Percentiles rank a stretch among this genome's conserved stretches.
These are phyloP conservation scores for Synanthedon myopaeformis DNA, from an alignment of 2,888 invertebrate genomes.

Conservation along the genomic window DNA sequence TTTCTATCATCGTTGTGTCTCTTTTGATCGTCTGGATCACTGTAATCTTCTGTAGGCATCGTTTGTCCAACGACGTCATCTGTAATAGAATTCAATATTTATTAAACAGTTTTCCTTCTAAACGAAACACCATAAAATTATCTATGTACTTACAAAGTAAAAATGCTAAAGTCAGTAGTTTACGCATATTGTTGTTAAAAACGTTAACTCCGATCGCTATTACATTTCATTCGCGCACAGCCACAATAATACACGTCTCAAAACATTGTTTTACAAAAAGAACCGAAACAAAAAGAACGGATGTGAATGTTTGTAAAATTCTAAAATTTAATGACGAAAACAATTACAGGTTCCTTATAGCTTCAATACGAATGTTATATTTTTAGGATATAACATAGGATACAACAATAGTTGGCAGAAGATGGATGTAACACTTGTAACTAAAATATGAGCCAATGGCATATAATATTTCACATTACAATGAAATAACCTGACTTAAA, in stretches of 20 bases:
- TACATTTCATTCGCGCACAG: slow-evolving; percentile 24
- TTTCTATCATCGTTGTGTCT: slow-evolving; percentile 41
- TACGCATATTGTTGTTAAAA: slow-evolving; percentile 38
- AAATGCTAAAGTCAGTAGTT: slow-evolving; percentile 44
- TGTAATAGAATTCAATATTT: slow-evolving; percentile 20
- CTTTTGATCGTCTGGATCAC: slow-evolving; percentile 31
- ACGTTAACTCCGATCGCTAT: slow-evolving; percentile 18
- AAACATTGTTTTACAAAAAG: slow-evolving; percentile 25
- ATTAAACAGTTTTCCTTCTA: no score
- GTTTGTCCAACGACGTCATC: slow-evolving; percentile 43
- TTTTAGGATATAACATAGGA: no score
- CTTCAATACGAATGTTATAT: no score
- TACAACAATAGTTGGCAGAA: no score
- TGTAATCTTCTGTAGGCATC: slow-evolving; percentile 39
- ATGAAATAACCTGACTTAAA: background rate
- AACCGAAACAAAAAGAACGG: slow-evolving; percentile 15
- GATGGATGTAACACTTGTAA: no score
- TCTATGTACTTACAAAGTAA: slow-evolving; percentile 44
- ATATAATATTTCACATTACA: no score
- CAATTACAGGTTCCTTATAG: no score
- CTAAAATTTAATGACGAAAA: background rate
- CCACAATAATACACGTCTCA: slow-evolving; percentile 19
- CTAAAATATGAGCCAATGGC: no score
- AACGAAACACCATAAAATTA: background rate
- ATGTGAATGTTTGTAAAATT: slow-evolving; percentile 26